These are phyloP conservation scores for Pelecanoides urinatrix DNA, from an alignment of 2,113 vertebrate genomes.

Conservation along the genomic window DNA sequence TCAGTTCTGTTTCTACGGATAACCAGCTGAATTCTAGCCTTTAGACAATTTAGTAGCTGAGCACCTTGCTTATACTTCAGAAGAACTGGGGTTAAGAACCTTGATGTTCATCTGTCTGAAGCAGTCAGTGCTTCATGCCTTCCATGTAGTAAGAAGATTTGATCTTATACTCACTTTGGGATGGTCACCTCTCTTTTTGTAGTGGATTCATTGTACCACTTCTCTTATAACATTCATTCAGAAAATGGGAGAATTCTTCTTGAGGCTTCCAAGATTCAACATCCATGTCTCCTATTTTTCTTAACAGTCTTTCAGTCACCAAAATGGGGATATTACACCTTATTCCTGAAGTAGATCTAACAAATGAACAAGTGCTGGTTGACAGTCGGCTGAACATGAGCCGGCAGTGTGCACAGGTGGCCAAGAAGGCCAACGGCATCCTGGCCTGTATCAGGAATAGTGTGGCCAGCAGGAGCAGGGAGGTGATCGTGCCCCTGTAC, in stretches of 20 bases:
- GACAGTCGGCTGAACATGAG: too few species aligned
- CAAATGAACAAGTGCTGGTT: neutral
- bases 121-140: neutral
- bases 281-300: rapidly evolving
- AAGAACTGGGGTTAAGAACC: neutral
- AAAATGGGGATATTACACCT: neutral
- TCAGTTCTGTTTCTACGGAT: neutral
- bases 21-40: neutral
- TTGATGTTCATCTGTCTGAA: neutral
- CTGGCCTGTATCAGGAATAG: too few species aligned
- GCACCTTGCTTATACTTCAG: neutral
- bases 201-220: neutral
- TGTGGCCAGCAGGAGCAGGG: too few species aligned
- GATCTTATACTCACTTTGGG: neutral
- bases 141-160: neutral
- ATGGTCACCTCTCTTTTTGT: neutral
- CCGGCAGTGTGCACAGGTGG: too few species aligned
- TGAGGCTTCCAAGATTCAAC: neutral
- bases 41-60: neutral
- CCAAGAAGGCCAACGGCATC: too few species aligned
- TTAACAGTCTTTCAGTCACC: neutral
- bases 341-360: neutral
- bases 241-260: neutral
- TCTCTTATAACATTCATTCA: neutral
- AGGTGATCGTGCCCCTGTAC: too few species aligned